Conservation (phyloP, 2,113 vertebrate species). For the Heteronetta atricapilla region DNA sequence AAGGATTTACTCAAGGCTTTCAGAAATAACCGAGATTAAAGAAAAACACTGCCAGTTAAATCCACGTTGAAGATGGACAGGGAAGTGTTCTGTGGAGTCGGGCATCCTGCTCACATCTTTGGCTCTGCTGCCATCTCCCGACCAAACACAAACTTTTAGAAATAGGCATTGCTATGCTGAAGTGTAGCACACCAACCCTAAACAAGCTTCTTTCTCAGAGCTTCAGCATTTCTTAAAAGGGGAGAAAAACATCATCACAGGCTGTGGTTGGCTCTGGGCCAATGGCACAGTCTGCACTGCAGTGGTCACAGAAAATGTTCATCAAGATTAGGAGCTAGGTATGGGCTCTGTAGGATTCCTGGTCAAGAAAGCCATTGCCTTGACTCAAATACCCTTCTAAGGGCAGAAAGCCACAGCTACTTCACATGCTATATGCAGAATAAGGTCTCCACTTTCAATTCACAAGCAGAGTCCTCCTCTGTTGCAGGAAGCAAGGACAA, state of each 20-base stretch:
- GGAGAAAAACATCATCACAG: not conserved
- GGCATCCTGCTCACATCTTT: not conserved
- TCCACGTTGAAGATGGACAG: not conserved
- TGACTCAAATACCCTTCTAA: not conserved
- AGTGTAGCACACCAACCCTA: not conserved
- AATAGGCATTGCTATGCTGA: not conserved
- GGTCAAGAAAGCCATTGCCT: not conserved
- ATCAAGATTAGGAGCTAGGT: not conserved
- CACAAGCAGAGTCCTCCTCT: not conserved
- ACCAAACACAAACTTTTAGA: not conserved
- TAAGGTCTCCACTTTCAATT: not conserved
- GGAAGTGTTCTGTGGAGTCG: not conserved
- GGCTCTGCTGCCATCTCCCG: constrained; percentile 58
- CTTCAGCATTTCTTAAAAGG: not conserved
- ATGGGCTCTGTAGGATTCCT: not conserved
- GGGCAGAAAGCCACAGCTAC: not conserved
- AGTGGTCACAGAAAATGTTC: not conserved
- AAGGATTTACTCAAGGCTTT: not conserved
- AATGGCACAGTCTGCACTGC: not conserved
- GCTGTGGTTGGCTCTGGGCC: not conserved
- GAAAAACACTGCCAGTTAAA: not conserved
- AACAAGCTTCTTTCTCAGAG: not conserved
- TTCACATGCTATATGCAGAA: not conserved
- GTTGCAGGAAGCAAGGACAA: constrained; percentile 27
- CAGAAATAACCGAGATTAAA: constrained; percentile 25